Conservation (phyloP, 1,140 invertebrate species). For the Semibalanus balanoides region DNA sequence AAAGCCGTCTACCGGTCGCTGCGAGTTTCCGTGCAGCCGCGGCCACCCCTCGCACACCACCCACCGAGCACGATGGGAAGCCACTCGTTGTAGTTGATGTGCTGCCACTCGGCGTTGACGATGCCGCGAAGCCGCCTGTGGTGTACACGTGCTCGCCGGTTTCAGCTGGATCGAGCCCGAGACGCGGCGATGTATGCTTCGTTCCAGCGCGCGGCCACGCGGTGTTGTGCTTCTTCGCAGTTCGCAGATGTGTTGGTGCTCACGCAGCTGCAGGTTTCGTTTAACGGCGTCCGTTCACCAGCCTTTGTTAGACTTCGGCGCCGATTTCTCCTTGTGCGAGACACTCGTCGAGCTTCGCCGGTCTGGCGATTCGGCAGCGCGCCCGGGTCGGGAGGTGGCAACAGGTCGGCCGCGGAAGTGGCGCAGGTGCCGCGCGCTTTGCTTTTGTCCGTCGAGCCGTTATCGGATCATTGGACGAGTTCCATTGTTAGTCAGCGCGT, state of each 20-base stretch:
- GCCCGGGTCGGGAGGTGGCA: slow-evolving; percentile 12
- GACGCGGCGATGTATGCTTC: slow-evolving; percentile 71
- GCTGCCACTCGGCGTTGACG: slow-evolving; percentile 34
- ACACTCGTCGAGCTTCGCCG: background rate
- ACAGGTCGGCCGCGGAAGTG: slow-evolving; percentile 26
- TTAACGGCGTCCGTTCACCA: slow-evolving; percentile 40
- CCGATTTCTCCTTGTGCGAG: slow-evolving; percentile 7
- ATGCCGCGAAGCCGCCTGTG: slow-evolving; percentile 42
- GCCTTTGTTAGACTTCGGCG: slow-evolving; percentile 9
- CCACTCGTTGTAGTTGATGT: slow-evolving; percentile 31
- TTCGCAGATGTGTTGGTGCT: too few relatives aligned
- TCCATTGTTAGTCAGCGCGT: slow-evolving; percentile 36
- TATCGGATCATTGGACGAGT: slow-evolving; percentile 35
- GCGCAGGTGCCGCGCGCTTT: slow-evolving; percentile 25
- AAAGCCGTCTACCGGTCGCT: too few relatives aligned
- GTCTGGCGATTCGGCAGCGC: slow-evolving; percentile 15
- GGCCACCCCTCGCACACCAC: background rate
- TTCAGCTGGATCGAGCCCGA: slow-evolving; percentile 65
- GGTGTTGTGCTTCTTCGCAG: slow-evolving; percentile 60
- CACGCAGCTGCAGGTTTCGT: slow-evolving; percentile 38
- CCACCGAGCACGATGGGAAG: slow-evolving; percentile 25
- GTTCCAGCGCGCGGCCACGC: slow-evolving; percentile 41
- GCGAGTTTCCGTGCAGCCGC: too few relatives aligned
- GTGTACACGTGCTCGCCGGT: slow-evolving; percentile 27
- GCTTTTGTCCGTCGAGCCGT: slow-evolving; percentile 42